phyloP scores from a whole-genome alignment of 2,113 vertebrate species.

The Natator depressus region DNA sequence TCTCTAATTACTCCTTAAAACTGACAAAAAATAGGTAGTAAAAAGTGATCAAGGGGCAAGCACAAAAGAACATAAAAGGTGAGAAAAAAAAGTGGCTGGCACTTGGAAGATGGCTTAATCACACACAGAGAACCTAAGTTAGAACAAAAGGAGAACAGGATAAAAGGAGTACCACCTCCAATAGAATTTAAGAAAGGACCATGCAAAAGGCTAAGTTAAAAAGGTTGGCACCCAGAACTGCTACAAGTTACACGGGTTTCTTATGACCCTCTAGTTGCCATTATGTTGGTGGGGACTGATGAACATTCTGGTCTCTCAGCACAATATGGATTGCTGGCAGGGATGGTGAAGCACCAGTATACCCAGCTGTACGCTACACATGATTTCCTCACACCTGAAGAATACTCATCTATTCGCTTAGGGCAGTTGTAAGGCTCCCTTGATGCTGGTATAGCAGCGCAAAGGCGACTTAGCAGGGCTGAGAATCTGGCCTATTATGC shows the following conservation, averaged over 20 bases:
- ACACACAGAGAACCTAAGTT: too few relatives aligned
- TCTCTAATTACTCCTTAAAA: background rate
- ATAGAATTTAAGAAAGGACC: background rate
- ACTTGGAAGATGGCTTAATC: background rate
- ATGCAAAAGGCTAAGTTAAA: background rate
- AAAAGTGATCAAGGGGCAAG: background rate
- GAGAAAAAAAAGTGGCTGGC: background rate
- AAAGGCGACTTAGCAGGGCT: background rate
- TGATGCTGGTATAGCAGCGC: background rate
- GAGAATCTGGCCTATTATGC: background rate
- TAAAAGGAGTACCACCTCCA: background rate
- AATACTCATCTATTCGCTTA: background rate
- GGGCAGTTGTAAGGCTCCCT: background rate
- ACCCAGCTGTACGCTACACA: background rate
- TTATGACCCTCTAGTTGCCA: background rate
- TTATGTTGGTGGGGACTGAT: background rate
- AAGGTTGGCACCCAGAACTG: too few relatives aligned
- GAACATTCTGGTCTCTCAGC: background rate
- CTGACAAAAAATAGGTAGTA: background rate
- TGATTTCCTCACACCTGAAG: background rate
- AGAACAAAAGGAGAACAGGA: background rate
- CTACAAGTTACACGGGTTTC: background rate
- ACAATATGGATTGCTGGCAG: background rate
- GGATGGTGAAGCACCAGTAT: background rate
- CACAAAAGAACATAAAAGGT: background rate